Conservation (phyloP, 2,797 vertebrate genomes). For the Ciconia nigra region DNA sequence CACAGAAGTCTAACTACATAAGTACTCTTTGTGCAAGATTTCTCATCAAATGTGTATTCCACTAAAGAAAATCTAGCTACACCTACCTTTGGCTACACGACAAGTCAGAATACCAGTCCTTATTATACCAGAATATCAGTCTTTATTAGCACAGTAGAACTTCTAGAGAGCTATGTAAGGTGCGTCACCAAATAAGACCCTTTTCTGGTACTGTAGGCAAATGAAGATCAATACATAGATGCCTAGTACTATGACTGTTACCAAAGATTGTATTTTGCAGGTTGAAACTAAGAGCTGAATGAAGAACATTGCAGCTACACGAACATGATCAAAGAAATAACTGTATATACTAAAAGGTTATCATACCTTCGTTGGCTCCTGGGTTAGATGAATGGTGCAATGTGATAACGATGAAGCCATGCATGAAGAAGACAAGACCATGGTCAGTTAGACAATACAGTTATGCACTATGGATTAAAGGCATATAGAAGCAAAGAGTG, state of each 20-base stretch:
- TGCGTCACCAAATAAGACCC: background rate
- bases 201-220: background rate
- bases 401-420: conserved; percentile 76
- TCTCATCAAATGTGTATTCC: background rate
- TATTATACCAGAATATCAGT: background rate
- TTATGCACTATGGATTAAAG: conserved; percentile 6
- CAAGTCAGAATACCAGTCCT: background rate
- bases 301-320: background rate
- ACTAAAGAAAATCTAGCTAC: background rate
- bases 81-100: background rate
- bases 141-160: background rate
- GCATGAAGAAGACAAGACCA: conserved; percentile 73
- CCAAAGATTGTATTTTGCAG: background rate
- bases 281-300: background rate
- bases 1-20: background rate
- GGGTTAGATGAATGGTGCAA: conserved; percentile 66
- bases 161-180: background rate
- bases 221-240: background rate
- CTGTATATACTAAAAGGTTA: conserved; percentile 9
- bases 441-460: conserved; percentile 43
- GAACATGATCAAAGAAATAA: background rate
- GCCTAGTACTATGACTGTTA: background rate
- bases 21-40: background rate
- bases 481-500: conserved; percentile 27
- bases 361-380: conserved; percentile 81